A percentile compares a stretch with the other conserved stretches of the same genome.
Evolutionary conservation across 2,797 vertebrate species (phyloP).

Genomic region (Silurus aristotelis): DNA sequence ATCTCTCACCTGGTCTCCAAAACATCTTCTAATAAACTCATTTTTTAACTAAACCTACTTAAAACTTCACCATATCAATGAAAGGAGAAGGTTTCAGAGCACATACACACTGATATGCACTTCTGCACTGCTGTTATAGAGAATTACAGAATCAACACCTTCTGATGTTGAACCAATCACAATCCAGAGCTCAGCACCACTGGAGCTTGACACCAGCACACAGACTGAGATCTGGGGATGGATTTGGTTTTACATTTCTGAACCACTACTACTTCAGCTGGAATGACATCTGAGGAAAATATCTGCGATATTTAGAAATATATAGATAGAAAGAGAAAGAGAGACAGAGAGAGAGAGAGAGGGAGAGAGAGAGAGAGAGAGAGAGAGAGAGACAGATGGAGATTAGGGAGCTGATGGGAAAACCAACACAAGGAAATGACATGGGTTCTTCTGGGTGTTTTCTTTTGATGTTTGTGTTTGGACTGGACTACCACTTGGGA

Average conservation of each 20-base stretch:
- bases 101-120: background rate
- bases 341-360: constrained; percentile 25
- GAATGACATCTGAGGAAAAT: background rate
- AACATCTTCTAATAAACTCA: no score
- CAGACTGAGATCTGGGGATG: background rate
- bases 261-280: background rate
- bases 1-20: no score
- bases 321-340: no score
- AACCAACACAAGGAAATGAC: constrained; percentile 46
- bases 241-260: background rate
- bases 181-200: background rate
- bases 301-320: background rate
- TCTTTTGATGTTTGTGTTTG: constrained; percentile 5
- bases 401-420: constrained; percentile 56
- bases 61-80: background rate
- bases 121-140: background rate
- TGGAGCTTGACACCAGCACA: background rate
- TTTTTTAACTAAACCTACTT: no score
- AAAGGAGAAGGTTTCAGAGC: background rate
- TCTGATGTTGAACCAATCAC: background rate
- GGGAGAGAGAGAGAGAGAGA: constrained; percentile 39
- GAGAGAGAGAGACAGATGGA: constrained; percentile 40
- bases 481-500: constrained; percentile 14
- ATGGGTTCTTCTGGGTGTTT: background rate
- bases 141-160: background rate